These are phyloP conservation scores for Onychomys leucogaster DNA, from an alignment of 2,797 vertebrate species.

Conservation along the genomic window DNA sequence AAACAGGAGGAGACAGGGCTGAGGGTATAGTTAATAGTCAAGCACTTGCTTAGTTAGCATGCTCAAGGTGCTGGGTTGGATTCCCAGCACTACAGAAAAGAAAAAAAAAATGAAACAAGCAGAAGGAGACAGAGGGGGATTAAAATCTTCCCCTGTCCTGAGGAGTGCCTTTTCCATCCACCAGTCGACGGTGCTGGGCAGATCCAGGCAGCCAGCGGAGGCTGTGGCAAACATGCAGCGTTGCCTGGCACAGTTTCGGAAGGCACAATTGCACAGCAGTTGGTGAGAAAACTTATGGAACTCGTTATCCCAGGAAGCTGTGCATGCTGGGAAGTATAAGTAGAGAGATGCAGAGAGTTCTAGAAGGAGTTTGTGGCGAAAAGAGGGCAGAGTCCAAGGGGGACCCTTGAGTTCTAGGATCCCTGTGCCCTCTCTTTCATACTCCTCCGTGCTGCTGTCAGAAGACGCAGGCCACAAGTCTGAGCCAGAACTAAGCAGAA, in stretches of 20 bases:
- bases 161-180: not conserved
- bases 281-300: not conserved
- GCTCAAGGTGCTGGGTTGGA: not conserved
- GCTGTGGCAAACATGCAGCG: not conserved
- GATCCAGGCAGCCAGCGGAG: not conserved
- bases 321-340: not conserved
- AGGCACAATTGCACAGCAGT: constrained; percentile 4
- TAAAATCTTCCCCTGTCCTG: not conserved
- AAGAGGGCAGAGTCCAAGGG: not conserved
- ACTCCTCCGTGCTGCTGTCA: not conserved
- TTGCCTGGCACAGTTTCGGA: not conserved
- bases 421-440: not conserved
- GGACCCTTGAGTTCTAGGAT: not conserved
- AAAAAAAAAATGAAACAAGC: not conserved
- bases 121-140: not conserved
- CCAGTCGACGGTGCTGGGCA: not conserved
- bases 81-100: not conserved
- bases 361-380: not conserved
- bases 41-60: not conserved
- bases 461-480: not conserved
- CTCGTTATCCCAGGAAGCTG: not conserved
- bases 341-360: not conserved
- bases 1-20: not conserved
- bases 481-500: constrained; percentile 26
- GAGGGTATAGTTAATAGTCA: not conserved